phyloP scores from a whole-genome alignment of 2,888 invertebrate genomes.

The Drosophila antonietae region DNA sequence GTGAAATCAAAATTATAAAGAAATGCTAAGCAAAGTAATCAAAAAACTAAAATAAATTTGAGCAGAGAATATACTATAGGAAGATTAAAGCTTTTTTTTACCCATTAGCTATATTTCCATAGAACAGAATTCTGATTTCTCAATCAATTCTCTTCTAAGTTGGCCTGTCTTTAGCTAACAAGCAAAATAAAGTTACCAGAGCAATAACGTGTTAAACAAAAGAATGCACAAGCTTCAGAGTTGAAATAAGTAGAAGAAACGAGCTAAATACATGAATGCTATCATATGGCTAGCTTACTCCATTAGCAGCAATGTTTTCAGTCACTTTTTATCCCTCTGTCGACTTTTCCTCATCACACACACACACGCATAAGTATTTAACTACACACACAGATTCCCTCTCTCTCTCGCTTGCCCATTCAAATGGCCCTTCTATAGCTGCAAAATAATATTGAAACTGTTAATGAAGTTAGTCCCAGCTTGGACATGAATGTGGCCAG shows the following conservation, averaged over 20 bases:
- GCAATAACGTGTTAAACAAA: background rate
- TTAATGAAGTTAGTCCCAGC: slow-evolving; percentile 72
- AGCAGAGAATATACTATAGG: no score
- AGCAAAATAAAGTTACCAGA: background rate
- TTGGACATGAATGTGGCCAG: slow-evolving; percentile 17
- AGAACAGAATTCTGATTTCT: no score
- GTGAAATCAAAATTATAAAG: no score
- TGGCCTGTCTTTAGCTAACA: background rate
- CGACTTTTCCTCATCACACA: slow-evolving; percentile 14
- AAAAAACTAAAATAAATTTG: no score
- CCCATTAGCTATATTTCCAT: no score
- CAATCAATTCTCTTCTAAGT: background rate
- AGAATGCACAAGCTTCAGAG: background rate
- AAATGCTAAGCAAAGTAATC: no score
- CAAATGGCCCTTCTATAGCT: slow-evolving; percentile 40
- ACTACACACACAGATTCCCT: background rate
- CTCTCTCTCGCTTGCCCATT: slow-evolving; percentile 24
- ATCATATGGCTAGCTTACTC: slow-evolving; percentile 2
- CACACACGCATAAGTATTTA: slow-evolving; percentile 3
- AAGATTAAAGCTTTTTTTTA: no score
- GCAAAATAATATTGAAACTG: slow-evolving; percentile 74
- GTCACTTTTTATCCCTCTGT: slow-evolving; percentile 2
- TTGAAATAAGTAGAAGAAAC: background rate
- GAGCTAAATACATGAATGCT: background rate
- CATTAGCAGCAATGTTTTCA: slow-evolving; percentile 4